phyloP scores from a whole-genome alignment of 2,888 invertebrate genomes.

The Cheilosia pagana region DNA sequence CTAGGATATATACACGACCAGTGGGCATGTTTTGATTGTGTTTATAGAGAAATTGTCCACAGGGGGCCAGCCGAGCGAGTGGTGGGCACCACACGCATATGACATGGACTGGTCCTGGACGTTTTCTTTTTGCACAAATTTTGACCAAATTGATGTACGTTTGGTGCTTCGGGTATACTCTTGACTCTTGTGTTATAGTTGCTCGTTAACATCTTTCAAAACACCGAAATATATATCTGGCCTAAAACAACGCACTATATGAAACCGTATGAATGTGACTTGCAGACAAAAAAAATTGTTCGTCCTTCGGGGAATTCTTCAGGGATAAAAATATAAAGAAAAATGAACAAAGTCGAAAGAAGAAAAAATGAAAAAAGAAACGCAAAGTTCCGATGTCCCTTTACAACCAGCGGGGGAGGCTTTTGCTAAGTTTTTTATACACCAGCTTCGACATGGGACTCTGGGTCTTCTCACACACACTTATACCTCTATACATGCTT shows the following conservation, averaged over 20 bases:
- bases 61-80: background rate
- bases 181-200: constrained; percentile 24
- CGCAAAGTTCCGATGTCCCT: constrained; percentile 41
- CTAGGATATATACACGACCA: constrained; percentile 62
- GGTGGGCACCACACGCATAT: background rate
- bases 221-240: constrained; percentile 18
- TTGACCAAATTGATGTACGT: constrained; percentile 57
- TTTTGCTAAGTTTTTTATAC: constrained; percentile 43
- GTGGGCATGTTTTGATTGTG: constrained; percentile 70
- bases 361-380: constrained; percentile 18
- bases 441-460: background rate
- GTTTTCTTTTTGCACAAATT: constrained; percentile 37
- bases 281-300: constrained; percentile 6
- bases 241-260: constrained; percentile 26
- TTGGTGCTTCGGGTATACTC: background rate
- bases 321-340: constrained; percentile 27
- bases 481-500: constrained; percentile 2
- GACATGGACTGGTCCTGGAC: constrained; percentile 31
- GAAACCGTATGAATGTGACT: background rate
- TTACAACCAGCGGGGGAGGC: constrained; percentile 41
- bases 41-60: constrained; percentile 31
- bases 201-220: constrained; percentile 25
- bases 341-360: constrained; percentile 21
- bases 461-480: no score
- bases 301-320: constrained; percentile 10